phyloP scores from a whole-genome alignment of 2,113 vertebrate genomes.

The Craseonycteris thonglongyai region DNA sequence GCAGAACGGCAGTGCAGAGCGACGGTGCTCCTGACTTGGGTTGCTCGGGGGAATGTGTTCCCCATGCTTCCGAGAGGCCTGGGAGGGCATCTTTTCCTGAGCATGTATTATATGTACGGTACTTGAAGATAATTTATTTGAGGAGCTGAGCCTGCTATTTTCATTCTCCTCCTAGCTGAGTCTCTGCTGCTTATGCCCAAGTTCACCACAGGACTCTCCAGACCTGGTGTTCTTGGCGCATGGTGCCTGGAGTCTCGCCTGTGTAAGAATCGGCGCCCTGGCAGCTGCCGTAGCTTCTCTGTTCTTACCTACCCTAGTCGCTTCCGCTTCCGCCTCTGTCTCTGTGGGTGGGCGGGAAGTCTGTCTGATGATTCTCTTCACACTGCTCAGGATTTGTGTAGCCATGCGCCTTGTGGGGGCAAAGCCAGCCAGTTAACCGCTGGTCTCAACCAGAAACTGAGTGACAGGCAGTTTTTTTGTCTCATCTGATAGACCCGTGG shows the following conservation, averaged over 20 bases:
- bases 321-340: too few species aligned
- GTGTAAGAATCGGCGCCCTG: too few species aligned
- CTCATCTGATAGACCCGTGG: neutral
- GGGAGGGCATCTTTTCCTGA: neutral
- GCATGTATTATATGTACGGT: fast-evolving
- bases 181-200: too few species aligned
- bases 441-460: neutral
- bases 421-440: neutral
- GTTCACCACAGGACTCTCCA: too few species aligned
- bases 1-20: neutral
- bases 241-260: neutral
- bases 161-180: fast-evolving
- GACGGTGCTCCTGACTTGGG: fast-evolving
- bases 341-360: neutral
- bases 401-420: too few species aligned
- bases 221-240: fast-evolving
- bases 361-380: neutral
- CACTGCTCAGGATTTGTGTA: neutral
- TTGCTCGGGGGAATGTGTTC: fast-evolving
- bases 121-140: too few species aligned
- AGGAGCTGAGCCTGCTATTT: neutral
- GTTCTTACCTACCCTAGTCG: fast-evolving
- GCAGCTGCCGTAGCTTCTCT: neutral
- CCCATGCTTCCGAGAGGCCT: neutral
- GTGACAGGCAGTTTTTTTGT: neutral